Evolutionary conservation across 2,888 invertebrate genomes (phyloP).

Genomic region (Oscheius sp.): DNA sequence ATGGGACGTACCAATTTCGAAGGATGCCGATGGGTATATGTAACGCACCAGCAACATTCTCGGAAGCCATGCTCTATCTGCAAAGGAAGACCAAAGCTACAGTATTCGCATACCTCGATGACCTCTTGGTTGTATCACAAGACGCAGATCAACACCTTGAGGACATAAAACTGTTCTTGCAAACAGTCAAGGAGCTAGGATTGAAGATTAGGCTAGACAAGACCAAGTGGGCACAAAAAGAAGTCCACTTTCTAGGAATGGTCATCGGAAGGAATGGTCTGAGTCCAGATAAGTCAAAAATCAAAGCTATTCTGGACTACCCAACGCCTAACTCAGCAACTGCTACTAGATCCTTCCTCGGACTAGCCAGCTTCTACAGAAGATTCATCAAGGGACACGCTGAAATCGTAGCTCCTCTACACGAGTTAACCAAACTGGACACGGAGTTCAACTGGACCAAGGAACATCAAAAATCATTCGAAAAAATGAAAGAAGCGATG

Average conservation of each 20-base stretch:
- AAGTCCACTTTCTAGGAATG: slow-evolving; percentile 47
- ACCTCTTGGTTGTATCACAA: slow-evolving; percentile 35
- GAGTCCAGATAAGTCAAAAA: slow-evolving; percentile 38
- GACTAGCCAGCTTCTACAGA: slow-evolving; percentile 43
- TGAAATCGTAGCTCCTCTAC: slow-evolving; percentile 34
- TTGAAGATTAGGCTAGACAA: slow-evolving; percentile 42
- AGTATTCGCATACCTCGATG: slow-evolving; percentile 44
- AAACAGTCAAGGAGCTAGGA: slow-evolving; percentile 28
- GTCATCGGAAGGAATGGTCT: slow-evolving; percentile 43
- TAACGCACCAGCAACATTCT: slow-evolving; percentile 40
- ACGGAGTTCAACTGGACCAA: slow-evolving; percentile 28
- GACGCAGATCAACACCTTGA: slow-evolving; percentile 39
- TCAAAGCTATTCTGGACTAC: slow-evolving; percentile 28
- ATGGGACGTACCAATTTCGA: slow-evolving; percentile 39
- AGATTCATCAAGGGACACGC: slow-evolving; percentile 45
- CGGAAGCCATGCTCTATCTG: slow-evolving; percentile 20
- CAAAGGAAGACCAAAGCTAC: slow-evolving; percentile 3
- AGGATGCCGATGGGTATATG: slow-evolving; percentile 48
- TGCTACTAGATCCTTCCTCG: slow-evolving; percentile 38
- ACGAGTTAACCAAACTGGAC: slow-evolving; percentile 36
- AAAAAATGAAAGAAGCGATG: slow-evolving; percentile 33
- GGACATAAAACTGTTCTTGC: slow-evolving; percentile 43
- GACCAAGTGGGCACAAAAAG: slow-evolving; percentile 37
- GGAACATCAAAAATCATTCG: slow-evolving; percentile 30
- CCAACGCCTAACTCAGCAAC: slow-evolving; percentile 31